Conservation (phyloP, 2,113 vertebrate genomes). For the Scatophagus argus region DNA sequence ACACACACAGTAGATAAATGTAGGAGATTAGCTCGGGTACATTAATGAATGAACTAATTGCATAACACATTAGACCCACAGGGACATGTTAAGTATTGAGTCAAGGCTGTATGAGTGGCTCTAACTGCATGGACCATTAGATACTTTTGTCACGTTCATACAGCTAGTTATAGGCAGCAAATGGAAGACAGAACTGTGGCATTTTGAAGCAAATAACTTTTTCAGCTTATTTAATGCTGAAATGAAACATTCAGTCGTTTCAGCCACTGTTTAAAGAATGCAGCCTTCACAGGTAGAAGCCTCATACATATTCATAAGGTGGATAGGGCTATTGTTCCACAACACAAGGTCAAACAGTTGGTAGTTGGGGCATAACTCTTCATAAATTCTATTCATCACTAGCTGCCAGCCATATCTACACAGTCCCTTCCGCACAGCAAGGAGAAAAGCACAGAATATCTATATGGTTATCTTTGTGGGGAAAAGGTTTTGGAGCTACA, state of each 20-base stretch:
- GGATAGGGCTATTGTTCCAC: conserved; percentile 44
- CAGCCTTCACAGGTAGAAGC: conserved; percentile 22
- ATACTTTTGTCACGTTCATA: background rate
- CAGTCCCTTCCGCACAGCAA: conserved; percentile 13
- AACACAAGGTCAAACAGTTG: conserved; percentile 64
- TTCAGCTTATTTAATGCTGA: background rate
- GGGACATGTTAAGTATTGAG: background rate
- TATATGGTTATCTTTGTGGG: conserved; percentile 52
- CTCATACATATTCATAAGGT: conserved; percentile 42
- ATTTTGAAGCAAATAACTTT: conserved; percentile 8
- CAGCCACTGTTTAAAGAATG: conserved; percentile 14
- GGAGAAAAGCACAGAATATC: conserved; percentile 58
- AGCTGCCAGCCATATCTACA: conserved; percentile 52
- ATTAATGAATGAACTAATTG: conserved; percentile 20
- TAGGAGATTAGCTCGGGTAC: conserved; percentile 24
- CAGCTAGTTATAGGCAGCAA: background rate
- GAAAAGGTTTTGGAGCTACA: conserved; percentile 35
- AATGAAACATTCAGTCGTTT: conserved; percentile 29
- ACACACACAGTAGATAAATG: conserved; percentile 36
- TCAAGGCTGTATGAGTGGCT: background rate
- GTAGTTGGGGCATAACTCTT: conserved; percentile 48
- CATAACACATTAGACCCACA: conserved; percentile 2
- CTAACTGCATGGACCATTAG: background rate
- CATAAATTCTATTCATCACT: conserved; percentile 59
- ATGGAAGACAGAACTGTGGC: background rate